phyloP scores from a whole-genome alignment of 2,113 vertebrate genomes.

The Gallinago undulata region DNA sequence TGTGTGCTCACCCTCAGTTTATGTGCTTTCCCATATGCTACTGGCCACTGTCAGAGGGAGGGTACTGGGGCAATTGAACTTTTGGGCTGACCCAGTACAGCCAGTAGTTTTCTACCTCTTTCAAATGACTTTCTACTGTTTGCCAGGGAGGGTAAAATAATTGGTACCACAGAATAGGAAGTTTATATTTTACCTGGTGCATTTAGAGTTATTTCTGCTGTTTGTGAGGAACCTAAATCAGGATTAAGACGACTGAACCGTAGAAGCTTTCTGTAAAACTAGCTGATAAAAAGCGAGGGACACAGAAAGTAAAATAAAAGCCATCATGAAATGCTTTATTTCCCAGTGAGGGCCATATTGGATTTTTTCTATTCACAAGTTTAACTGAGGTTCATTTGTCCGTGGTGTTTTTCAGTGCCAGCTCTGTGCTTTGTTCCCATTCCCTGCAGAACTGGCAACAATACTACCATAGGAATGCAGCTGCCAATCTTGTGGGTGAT shows the following conservation, averaged over 20 bases:
- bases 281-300: neutral
- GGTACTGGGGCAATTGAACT: neutral
- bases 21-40: neutral
- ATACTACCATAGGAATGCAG: neutral
- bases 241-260: neutral
- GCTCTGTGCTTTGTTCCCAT: conserved; percentile 44
- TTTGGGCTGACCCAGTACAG: neutral
- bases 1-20: neutral
- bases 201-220: neutral
- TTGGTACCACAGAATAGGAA: neutral
- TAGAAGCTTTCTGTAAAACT: conserved; percentile 8
- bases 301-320: conserved; percentile 23
- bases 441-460: conserved; percentile 40
- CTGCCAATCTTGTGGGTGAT: conserved; percentile 32
- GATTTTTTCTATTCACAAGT: conserved; percentile 11
- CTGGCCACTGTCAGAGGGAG: neutral
- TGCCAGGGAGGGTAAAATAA: neutral
- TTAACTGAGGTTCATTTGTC: conserved; percentile 35
- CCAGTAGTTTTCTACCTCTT: neutral
- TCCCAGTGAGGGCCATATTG: neutral
- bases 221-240: neutral
- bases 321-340: neutral
- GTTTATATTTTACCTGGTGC: neutral
- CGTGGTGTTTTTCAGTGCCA: neutral
- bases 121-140: neutral